Conservation (phyloP, 2,888 invertebrate species). For the Pherbina coryleti region DNA sequence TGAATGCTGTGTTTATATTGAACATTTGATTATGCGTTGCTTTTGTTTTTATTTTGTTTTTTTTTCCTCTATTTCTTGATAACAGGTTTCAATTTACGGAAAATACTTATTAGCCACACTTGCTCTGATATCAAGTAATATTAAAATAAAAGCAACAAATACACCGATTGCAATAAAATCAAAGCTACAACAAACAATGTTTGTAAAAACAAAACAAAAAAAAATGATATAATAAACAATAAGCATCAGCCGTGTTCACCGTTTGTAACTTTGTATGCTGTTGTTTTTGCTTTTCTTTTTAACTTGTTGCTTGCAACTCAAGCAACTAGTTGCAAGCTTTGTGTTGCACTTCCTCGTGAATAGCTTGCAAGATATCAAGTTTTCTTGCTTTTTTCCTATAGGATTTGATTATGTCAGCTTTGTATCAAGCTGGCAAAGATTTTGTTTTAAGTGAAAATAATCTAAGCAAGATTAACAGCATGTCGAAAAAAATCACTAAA, state of each 20-base stretch:
- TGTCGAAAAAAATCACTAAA: neutral
- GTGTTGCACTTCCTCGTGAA: conserved; percentile 5
- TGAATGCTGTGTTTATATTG: neutral
- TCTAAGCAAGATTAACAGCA: too few species aligned
- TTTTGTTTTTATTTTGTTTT: neutral
- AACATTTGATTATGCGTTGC: neutral
- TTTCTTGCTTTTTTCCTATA: neutral
- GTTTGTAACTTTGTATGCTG: neutral
- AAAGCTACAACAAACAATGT: neutral
- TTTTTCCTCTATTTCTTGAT: conserved; percentile 6
- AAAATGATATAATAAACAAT: neutral
- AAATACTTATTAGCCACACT: conserved; percentile 15
- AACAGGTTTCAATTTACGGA: conserved; percentile 21
- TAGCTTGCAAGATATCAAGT: conserved; percentile 12
- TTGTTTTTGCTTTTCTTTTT: neutral
- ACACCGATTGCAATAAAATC: neutral
- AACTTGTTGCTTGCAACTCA: neutral
- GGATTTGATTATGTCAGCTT: conserved; percentile 11
- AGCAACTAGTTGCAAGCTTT: neutral
- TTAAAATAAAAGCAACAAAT: neutral
- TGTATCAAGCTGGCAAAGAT: neutral
- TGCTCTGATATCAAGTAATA: neutral
- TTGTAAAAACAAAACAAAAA: neutral
- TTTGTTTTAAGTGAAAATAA: neutral
- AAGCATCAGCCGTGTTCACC: neutral